These are phyloP conservation scores for Platycercus adscitus DNA, from an alignment of 2,113 vertebrate species.

Conservation along the genomic window DNA sequence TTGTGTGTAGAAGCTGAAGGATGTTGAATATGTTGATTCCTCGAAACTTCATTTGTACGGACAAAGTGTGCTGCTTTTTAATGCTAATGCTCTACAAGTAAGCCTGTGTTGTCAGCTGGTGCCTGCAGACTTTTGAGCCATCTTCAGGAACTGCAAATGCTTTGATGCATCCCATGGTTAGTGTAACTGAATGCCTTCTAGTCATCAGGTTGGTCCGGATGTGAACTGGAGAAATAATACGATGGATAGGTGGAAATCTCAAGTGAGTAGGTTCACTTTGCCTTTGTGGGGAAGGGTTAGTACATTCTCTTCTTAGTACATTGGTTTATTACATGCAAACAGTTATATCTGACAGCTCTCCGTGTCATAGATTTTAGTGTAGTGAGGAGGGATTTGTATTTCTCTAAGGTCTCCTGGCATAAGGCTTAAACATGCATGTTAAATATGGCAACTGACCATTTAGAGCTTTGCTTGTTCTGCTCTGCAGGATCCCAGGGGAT, in stretches of 20 bases:
- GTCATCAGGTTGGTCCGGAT: background rate
- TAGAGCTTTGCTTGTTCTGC: background rate
- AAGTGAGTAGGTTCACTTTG: background rate
- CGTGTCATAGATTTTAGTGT: background rate
- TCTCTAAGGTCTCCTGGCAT: background rate
- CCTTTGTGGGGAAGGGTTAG: background rate
- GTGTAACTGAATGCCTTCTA: background rate
- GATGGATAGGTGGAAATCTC: background rate
- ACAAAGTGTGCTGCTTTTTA: background rate
- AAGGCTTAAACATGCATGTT: background rate
- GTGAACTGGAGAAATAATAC: background rate
- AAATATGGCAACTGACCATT: background rate
- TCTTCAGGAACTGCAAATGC: background rate
- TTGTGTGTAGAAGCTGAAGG: background rate
- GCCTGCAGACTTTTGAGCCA: background rate
- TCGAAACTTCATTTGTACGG: background rate
- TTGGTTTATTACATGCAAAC: background rate
- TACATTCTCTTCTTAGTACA: background rate
- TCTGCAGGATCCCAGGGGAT: constrained; percentile 30
- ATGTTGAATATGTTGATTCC: background rate
- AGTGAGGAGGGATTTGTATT: background rate
- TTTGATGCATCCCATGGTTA: background rate
- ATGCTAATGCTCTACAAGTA: background rate
- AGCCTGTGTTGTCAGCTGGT: background rate
- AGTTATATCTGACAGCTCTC: background rate